These are phyloP conservation scores for Ecdyonurus torrentis DNA, from an alignment of 2,888 invertebrate genomes.

Conservation along the genomic window DNA sequence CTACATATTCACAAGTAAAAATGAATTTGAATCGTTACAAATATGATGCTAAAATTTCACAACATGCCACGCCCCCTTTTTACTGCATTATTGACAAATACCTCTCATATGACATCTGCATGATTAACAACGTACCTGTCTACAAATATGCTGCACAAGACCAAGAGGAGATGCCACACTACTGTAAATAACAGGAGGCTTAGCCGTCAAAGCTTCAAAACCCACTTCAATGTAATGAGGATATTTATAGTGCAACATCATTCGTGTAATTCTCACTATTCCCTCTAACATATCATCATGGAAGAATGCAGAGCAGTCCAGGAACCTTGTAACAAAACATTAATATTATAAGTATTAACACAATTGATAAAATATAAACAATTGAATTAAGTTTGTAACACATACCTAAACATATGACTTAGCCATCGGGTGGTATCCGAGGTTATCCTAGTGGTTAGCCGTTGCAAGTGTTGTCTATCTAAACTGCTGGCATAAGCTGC, in stretches of 20 bases:
- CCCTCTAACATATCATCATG: conserved; percentile 82
- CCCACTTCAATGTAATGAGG: conserved; percentile 68
- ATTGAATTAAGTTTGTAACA: no score
- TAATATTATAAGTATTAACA: no score
- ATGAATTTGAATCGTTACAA: no score
- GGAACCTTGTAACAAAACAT: conserved; percentile 42
- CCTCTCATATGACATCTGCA: no score
- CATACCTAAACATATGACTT: conserved; percentile 64
- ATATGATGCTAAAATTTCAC: no score
- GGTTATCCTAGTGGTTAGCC: conserved; percentile 63
- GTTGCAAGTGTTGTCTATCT: conserved; percentile 58
- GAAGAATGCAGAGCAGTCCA: conserved; percentile 68
- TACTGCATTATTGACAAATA: no score
- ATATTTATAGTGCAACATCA: conserved; percentile 64
- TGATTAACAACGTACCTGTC: no score
- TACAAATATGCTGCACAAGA: conserved; percentile 61
- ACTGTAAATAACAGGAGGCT: conserved; percentile 74
- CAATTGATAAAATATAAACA: background rate
- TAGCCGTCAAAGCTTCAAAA: conserved; percentile 59
- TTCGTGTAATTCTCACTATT: conserved; percentile 59
- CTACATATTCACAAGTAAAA: no score
- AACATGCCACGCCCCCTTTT: no score
- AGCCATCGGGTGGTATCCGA: conserved; percentile 80
- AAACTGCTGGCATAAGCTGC: conserved; percentile 74
- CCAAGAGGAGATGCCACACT: conserved; percentile 64